Evolutionary conservation across 2,797 vertebrate genomes (phyloP).

Genomic region (Thalassophryne amazonica): DNA sequence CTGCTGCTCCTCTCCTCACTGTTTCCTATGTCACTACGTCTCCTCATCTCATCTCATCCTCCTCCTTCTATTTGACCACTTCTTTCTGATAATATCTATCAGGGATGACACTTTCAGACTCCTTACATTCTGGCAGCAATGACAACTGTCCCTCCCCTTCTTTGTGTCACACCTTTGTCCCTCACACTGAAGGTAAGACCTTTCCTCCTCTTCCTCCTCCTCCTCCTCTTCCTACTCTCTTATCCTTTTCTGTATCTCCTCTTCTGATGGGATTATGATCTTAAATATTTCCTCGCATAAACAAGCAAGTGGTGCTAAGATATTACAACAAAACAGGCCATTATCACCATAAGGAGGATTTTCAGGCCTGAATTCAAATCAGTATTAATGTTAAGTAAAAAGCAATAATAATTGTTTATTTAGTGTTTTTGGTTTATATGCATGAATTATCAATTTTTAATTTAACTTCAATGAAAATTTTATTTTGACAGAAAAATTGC

Average conservation of each 20-base stretch:
- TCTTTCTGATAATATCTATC: conserved; percentile 77
- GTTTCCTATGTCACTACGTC: conserved; percentile 24
- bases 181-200: conserved; percentile 86
- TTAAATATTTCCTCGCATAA: background rate
- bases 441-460: too few species aligned
- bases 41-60: conserved; percentile 36
- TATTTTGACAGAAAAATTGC: too few species aligned
- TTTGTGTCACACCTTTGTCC: conserved; percentile 83
- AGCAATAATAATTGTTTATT: too few species aligned
- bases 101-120: conserved; percentile 74
- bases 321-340: too few species aligned
- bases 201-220: conserved; percentile 14
- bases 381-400: too few species aligned
- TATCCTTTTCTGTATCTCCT: background rate
- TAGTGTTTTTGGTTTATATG: too few species aligned
- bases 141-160: conserved; percentile 85
- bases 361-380: too few species aligned
- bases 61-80: conserved; percentile 20
- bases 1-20: conserved; percentile 34
- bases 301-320: too few species aligned
- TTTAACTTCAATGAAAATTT: too few species aligned
- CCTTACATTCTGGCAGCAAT: conserved; percentile 78
- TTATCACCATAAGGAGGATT: too few species aligned
- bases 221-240: conserved; percentile 1
- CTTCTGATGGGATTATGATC: background rate